Base-by-base conservation (phyloP, 2,888 invertebrate species). In the Sminthurinus aureus region DNA sequence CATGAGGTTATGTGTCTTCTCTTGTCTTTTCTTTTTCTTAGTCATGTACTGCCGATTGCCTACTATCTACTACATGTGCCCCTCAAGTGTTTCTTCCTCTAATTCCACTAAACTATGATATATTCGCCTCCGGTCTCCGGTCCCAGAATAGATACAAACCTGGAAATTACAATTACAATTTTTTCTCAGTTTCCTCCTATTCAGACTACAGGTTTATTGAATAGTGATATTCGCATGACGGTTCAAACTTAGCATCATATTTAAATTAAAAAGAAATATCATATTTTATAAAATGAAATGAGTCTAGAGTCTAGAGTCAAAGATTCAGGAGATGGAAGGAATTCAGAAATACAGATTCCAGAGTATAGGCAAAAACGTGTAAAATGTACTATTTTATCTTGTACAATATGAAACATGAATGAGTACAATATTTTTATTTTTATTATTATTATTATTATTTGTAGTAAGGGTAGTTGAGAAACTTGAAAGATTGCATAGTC, bases 341-440 rank as follows among this genome's bases (percentile, higher is more conserved):
- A n/a, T n/a, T n/a, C n/a, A n/a, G n/a, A n/a, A 18, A 26, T 13
- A 51, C n/a, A 75, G 18, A 79, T 38, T 38, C 1, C 3, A 38
- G 38, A 4, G 38, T 38, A 4, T 38, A 38, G 6, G 6, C 38
- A 38, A 38, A 38, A 38, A 38, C 38, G 38, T 38, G 38, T 38
- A 38, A 38, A 4, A 38, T 38, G 38, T 38, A 38, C 6, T 6
- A 38, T 38, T 38, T 38, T 38, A 38, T 38, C 38, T 38, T 38
- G 38, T 38, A 1, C 3, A 6, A 38, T 38, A 6, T 38, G 3
- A 6, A 6, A 38, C 6, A 38, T 38, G 38, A 38, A 38, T 38
- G 38, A 82, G 81, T 58, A 79, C 79, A 67, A 82, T 79, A 75
- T 81, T 38, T 38, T 38, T 38, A 38, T 64, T 64, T 64, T 64